Percentiles rank a stretch among this genome's conserved stretches.
These are phyloP conservation scores for Drosophila tripunctata DNA, from an alignment of 2,888 invertebrate species.

Conservation along the genomic window DNA sequence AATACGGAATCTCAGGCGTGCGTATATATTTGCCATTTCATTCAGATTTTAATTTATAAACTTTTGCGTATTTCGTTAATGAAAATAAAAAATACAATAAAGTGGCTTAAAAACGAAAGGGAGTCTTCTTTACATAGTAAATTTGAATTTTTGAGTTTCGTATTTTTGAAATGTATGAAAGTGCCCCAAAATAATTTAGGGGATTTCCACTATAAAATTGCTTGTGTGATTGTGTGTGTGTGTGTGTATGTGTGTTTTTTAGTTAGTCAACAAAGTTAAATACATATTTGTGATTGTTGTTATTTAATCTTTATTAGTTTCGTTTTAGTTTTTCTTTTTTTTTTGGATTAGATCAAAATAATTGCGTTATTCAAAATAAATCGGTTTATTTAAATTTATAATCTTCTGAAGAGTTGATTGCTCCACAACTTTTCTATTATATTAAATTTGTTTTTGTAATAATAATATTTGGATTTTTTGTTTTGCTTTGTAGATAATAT, in stretches of 20 bases:
- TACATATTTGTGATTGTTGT: slow-evolving; percentile 46
- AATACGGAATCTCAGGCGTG: slow-evolving; percentile 65
- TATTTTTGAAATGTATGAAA: slow-evolving; percentile 31
- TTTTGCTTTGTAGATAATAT: slow-evolving; percentile 34
- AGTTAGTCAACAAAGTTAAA: slow-evolving; percentile 62
- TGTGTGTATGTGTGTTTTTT: slow-evolving; percentile 8
- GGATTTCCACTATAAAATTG: slow-evolving; percentile 50
- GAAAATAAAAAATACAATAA: slow-evolving; percentile 44
- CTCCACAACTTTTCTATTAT: slow-evolving; percentile 12
- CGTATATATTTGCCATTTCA: slow-evolving; percentile 42
- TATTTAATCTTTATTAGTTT: slow-evolving; percentile 29
- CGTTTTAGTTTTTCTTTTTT: slow-evolving; percentile 22
- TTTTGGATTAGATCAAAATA: slow-evolving; percentile 42
- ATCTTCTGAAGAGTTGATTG: slow-evolving; percentile 30
- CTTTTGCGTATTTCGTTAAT: slow-evolving; percentile 32
- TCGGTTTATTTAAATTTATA: slow-evolving; percentile 16
- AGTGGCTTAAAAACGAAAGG: slow-evolving; percentile 59
- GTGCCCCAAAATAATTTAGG: slow-evolving; percentile 14
- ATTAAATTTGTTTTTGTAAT: slow-evolving; percentile 2
- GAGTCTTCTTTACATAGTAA: slow-evolving; percentile 46
- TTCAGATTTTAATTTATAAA: slow-evolving; percentile 16
- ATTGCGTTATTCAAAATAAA: slow-evolving; percentile 53
- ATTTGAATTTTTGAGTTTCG: slow-evolving; percentile 27
- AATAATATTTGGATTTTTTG: slow-evolving; percentile 10
- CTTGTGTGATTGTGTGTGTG: slow-evolving; percentile 30